Evolutionary conservation across 2,113 vertebrate genomes (phyloP).

Genomic region (Sebastes schlegelii): DNA sequence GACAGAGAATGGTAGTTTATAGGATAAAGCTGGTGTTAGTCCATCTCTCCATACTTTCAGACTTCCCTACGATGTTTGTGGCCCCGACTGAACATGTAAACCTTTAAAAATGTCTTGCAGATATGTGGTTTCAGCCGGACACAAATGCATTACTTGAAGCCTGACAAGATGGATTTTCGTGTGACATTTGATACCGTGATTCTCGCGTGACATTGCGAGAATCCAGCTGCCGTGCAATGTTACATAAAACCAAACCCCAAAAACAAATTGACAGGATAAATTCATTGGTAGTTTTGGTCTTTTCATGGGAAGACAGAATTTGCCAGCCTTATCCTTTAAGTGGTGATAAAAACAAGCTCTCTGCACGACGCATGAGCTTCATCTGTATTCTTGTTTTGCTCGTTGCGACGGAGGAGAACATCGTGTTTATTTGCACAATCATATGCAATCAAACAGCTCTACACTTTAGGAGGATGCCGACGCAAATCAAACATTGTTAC

Average conservation of each 20-base stretch:
- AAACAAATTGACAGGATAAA: too few species aligned
- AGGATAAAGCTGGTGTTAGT: not conserved
- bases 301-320: too few species aligned
- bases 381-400: not conserved
- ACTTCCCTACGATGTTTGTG: too few species aligned
- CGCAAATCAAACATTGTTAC: constrained; percentile 28
- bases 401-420: not conserved
- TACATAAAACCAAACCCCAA: not conserved
- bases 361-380: not conserved
- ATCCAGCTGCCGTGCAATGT: too few species aligned
- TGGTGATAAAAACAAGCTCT: not conserved
- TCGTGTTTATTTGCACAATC: constrained; percentile 27
- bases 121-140: not conserved
- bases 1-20: not conserved
- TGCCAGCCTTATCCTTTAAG: not conserved
- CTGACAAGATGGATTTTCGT: too few species aligned
- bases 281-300: not conserved
- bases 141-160: too few species aligned
- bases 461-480: constrained; percentile 10
- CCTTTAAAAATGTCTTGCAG: not conserved
- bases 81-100: too few species aligned
- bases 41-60: not conserved
- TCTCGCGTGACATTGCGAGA: too few species aligned
- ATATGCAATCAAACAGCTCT: constrained; percentile 33
- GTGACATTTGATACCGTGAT: too few species aligned